These are phyloP conservation scores for Callyntrura guangdongensis DNA, from an alignment of 2,888 invertebrate genomes.

Conservation along the genomic window DNA sequence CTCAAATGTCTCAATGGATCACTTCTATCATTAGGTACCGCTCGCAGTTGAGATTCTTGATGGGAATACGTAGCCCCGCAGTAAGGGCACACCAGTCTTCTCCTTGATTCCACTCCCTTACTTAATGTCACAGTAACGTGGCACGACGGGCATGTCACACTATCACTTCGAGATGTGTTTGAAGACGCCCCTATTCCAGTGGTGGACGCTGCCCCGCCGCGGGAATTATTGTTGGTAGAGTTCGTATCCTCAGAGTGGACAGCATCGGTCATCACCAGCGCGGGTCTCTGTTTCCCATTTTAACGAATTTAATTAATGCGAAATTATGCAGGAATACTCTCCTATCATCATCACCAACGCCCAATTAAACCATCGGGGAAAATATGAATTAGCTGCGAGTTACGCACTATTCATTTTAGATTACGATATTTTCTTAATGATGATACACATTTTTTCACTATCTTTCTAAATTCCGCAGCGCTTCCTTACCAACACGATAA, in stretches of 20 bases:
- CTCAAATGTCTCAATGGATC: constrained; percentile 85
- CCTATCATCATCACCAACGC: background rate
- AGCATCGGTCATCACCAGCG: constrained; percentile 84
- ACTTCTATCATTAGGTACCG: constrained; percentile 85
- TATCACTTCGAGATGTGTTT: constrained; percentile 84
- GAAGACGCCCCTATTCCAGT: constrained; percentile 80
- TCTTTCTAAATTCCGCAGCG: background rate
- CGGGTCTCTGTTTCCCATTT: constrained; percentile 81
- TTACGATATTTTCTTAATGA: background rate
- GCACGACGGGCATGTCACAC: constrained; percentile 85
- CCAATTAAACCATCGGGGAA: background rate
- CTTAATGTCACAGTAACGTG: constrained; percentile 85
- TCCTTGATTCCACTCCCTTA: constrained; percentile 84
- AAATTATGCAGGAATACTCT: background rate
- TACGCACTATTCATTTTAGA: background rate
- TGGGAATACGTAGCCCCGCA: constrained; percentile 85
- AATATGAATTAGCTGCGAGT: constrained; percentile 11
- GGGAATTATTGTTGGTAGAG: background rate
- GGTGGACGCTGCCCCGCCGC: constrained; percentile 21
- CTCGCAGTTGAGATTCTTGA: constrained; percentile 84
- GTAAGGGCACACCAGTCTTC: constrained; percentile 85
- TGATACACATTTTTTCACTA: background rate
- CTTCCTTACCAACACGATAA: constrained; percentile 83
- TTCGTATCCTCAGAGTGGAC: constrained; percentile 78
- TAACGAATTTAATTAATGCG: constrained; percentile 30